Percentiles rank a stretch among this genome's conserved stretches.
Conservation (phyloP, 2,797 vertebrate species). For the Helarctos malayanus region DNA sequence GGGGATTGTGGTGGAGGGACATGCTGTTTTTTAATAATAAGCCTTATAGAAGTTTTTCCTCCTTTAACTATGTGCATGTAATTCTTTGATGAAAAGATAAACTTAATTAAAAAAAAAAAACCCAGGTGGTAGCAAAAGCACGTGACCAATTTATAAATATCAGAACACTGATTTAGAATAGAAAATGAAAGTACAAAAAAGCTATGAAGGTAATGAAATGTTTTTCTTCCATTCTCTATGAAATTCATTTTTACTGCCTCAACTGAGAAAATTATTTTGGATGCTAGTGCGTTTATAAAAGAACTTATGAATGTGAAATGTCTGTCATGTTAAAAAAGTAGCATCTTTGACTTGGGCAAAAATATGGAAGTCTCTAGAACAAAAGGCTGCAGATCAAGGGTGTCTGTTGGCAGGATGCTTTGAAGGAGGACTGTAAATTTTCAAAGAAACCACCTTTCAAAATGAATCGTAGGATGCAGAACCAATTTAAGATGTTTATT, state of each 20-base stretch:
- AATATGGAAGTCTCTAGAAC: slow-evolving; percentile 13
- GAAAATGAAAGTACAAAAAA: slow-evolving; percentile 55
- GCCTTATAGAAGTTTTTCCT: neutral
- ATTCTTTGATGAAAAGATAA: slow-evolving; percentile 42
- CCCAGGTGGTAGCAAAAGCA: neutral
- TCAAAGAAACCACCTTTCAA: slow-evolving; percentile 39
- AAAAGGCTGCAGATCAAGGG: neutral
- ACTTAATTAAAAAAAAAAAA: slow-evolving; percentile 56
- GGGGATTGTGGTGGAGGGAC: neutral
- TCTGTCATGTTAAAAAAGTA: slow-evolving; percentile 4
- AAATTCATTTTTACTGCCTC: slow-evolving; percentile 45
- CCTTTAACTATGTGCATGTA: neutral
- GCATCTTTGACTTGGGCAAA: slow-evolving; percentile 15
- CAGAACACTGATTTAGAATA: neutral
- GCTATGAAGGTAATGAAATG: neutral
- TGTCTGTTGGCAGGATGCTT: neutral
- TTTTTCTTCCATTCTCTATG: neutral
- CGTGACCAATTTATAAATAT: slow-evolving; percentile 2
- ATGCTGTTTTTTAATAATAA: slow-evolving; percentile 10
- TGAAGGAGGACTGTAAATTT: slow-evolving; percentile 35
- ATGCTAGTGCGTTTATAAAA: neutral
- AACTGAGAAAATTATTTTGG: slow-evolving; percentile 46
- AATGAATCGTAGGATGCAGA: neutral
- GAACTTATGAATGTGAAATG: neutral
- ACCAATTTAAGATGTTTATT: slow-evolving; percentile 18